Evolutionary conservation across 1,140 invertebrate genomes (phyloP).

Genomic region (Macrosteles quadrilineatus): DNA sequence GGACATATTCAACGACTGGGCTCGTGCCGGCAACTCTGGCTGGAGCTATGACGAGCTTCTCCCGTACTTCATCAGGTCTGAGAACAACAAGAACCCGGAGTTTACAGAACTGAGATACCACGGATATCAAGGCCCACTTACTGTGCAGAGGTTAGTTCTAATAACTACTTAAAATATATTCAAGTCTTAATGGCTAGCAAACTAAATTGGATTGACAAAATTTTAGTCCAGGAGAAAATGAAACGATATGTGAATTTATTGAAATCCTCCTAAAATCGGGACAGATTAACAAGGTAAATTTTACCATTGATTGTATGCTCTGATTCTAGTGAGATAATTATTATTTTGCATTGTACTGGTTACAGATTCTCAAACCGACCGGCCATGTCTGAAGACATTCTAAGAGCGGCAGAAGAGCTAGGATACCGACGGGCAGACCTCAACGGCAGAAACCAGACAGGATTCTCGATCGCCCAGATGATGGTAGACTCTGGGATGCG

Average conservation of each 20-base stretch:
- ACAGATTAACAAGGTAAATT: too few species aligned
- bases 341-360: too few species aligned
- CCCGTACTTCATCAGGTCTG: slow-evolving; percentile 61
- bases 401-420: slow-evolving; percentile 60
- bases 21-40: slow-evolving; percentile 58
- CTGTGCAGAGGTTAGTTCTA: slow-evolving; percentile 49
- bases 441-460: slow-evolving; percentile 55
- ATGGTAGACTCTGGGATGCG: slow-evolving; percentile 41
- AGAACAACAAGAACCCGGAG: slow-evolving; percentile 51
- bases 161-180: too few species aligned
- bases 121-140: slow-evolving; percentile 60
- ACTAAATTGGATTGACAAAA: too few species aligned
- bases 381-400: slow-evolving; percentile 55
- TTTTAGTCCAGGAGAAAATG: too few species aligned
- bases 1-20: slow-evolving; percentile 69
- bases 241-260: too few species aligned
- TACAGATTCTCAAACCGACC: slow-evolving; percentile 55
- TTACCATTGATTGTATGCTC: too few species aligned
- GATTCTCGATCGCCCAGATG: slow-evolving; percentile 51
- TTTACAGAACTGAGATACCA: slow-evolving; percentile 55
- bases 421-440: slow-evolving; percentile 55
- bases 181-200: too few species aligned
- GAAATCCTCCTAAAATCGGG: too few species aligned
- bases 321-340: too few species aligned
- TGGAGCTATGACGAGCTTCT: slow-evolving; percentile 66